phyloP scores from a whole-genome alignment of 2,888 invertebrate species.

The Anagyrus pseudococci region DNA sequence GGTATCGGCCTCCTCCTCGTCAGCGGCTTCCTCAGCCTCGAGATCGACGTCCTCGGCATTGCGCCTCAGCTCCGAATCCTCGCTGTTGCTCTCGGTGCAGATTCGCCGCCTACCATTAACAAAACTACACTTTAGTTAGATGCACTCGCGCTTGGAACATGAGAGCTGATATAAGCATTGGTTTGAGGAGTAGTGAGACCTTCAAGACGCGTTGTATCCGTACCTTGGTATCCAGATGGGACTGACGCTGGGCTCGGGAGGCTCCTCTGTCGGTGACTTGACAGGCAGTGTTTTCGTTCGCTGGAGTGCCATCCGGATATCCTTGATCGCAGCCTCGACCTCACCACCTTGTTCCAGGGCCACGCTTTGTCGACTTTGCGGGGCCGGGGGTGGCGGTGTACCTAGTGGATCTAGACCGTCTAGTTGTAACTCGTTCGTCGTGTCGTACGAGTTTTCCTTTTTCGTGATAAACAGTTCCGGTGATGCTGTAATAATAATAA shows the following conservation, averaged over 20 bases:
- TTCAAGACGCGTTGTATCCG: neutral
- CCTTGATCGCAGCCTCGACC: constrained; percentile 77
- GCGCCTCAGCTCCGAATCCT: constrained; percentile 56
- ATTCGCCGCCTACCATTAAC: constrained; percentile 60
- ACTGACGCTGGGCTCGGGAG: constrained; percentile 65
- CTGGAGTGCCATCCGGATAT: constrained; percentile 81
- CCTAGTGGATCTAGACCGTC: constrained; percentile 77
- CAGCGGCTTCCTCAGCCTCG: constrained; percentile 56
- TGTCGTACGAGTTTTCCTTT: constrained; percentile 57
- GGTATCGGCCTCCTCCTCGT: constrained; percentile 87
- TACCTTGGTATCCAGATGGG: constrained; percentile 78
- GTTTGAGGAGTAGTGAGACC: neutral
- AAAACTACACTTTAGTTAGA: constrained; percentile 61
- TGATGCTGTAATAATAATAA: constrained; percentile 44
- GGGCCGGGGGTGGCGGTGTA: constrained; percentile 59
- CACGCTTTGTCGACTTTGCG: constrained; percentile 57
- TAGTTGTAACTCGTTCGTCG: constrained; percentile 65
- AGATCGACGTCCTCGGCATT: constrained; percentile 57
- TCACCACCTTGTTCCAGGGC: constrained; percentile 53
- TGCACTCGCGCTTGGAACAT: constrained; percentile 42
- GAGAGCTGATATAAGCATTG: neutral
- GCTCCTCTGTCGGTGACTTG: constrained; percentile 62
- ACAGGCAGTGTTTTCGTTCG: constrained; percentile 73
- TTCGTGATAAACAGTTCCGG: constrained; percentile 58
- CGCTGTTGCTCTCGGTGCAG: constrained; percentile 58